Percentiles rank a stretch among this genome's conserved stretches.
Evolutionary conservation across 2,888 invertebrate species (phyloP).

Genomic region (Tenthredo distinguenda): DNA sequence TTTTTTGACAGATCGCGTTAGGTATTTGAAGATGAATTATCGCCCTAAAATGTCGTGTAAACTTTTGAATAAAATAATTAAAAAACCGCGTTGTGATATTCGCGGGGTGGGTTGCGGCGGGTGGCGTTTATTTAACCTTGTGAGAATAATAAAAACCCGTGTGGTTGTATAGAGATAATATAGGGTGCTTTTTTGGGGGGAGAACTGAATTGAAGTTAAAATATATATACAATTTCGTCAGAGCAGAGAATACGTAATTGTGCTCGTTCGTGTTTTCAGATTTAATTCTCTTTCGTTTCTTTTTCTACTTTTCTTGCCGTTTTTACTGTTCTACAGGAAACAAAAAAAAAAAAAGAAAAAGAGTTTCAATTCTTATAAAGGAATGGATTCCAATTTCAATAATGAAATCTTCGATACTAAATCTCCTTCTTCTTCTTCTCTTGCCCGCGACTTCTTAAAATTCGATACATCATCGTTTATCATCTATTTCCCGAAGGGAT

Average conservation of each 20-base stretch:
- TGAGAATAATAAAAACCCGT: neutral
- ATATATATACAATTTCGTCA: neutral
- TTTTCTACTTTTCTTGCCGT: neutral
- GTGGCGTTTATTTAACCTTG: neutral
- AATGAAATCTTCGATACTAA: neutral
- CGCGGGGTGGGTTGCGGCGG: neutral
- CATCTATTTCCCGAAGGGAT: neutral
- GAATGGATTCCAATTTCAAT: constrained; percentile 11
- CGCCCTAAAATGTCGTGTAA: neutral
- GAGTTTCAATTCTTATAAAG: neutral
- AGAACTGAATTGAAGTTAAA: neutral
- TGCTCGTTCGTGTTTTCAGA: neutral
- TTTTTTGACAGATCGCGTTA: neutral
- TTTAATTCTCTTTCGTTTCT: neutral
- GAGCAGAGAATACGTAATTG: constrained; percentile 1
- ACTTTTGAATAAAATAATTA: neutral
- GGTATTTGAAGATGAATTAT: neutral
- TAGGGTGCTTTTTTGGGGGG: neutral
- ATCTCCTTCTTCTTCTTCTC: neutral
- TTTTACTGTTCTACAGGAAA: neutral
- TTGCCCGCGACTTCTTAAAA: neutral
- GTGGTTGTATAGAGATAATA: neutral
- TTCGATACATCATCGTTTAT: neutral
- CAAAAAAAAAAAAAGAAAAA: neutral
- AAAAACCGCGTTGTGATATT: neutral